phyloP scores from a whole-genome alignment of 2,113 vertebrate genomes.

The Tragelaphus scriptus region DNA sequence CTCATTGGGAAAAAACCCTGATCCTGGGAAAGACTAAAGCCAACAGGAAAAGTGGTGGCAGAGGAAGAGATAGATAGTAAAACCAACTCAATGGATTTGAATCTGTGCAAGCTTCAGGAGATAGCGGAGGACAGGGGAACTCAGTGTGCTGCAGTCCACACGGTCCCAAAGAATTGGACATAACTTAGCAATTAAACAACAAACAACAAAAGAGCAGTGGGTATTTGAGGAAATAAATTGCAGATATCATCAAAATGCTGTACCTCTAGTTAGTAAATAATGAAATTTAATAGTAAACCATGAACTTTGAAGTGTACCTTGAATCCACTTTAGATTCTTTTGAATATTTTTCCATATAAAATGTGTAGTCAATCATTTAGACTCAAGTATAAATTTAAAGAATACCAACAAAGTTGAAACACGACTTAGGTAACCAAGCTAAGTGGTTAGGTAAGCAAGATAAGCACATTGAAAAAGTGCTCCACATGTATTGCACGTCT shows the following conservation, averaged over 20 bases:
- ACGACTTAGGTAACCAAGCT: background rate
- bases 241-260: slow-evolving; percentile 34
- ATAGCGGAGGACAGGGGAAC: background rate
- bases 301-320: background rate
- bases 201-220: background rate
- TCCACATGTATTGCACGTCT: background rate
- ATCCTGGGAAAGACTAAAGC: background rate
- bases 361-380: slow-evolving; percentile 21
- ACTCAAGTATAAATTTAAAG: slow-evolving; percentile 16
- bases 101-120: background rate
- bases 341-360: slow-evolving; percentile 1
- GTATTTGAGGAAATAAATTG: background rate
- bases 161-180: background rate
- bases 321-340: background rate
- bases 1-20: background rate
- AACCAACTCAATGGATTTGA: background rate
- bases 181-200: background rate
- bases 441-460: background rate
- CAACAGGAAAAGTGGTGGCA: background rate
- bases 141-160: background rate
- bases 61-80: background rate
- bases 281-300: slow-evolving; percentile 14
- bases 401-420: background rate
- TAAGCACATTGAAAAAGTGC: background rate
- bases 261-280: slow-evolving; percentile 30